Conservation (phyloP, 2,888 invertebrate species). For the Cyrtodaria siliqua region DNA sequence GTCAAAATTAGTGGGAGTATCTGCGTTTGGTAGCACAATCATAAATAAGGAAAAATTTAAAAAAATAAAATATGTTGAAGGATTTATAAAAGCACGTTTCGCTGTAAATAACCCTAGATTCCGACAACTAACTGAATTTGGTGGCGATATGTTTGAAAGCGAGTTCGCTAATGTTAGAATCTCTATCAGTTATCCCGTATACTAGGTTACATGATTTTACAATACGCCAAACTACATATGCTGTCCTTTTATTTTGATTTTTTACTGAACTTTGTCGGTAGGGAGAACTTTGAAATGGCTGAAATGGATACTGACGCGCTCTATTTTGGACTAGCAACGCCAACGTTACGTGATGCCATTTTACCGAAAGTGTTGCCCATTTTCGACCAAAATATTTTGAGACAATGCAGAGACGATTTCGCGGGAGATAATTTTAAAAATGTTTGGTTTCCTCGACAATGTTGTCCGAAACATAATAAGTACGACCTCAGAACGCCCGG, state of each 20-base stretch:
- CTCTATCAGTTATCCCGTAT: conserved; percentile 45
- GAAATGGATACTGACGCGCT: conserved; percentile 54
- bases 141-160: conserved; percentile 17
- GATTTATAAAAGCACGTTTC: conserved; percentile 1
- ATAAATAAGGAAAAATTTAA: conserved; percentile 20
- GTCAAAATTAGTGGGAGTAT: conserved; percentile 27
- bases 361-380: conserved; percentile 12
- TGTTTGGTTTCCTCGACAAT: conserved; percentile 8
- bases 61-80: conserved; percentile 19
- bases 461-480: conserved; percentile 3
- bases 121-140: background rate
- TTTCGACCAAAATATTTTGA: background rate
- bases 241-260: conserved; percentile 31
- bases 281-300: conserved; percentile 34
- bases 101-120: conserved; percentile 11
- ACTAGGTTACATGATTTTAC: conserved; percentile 62
- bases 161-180: conserved; percentile 33
- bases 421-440: background rate
- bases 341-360: conserved; percentile 3
- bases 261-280: too few relatives aligned
- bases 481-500: background rate
- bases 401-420: conserved; percentile 7
- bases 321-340: conserved; percentile 26
- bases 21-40: conserved; percentile 20
- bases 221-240: conserved; percentile 64